Evolutionary conservation across 2,888 invertebrate species (phyloP).

Genomic region (Neuroscelio doddi): DNA sequence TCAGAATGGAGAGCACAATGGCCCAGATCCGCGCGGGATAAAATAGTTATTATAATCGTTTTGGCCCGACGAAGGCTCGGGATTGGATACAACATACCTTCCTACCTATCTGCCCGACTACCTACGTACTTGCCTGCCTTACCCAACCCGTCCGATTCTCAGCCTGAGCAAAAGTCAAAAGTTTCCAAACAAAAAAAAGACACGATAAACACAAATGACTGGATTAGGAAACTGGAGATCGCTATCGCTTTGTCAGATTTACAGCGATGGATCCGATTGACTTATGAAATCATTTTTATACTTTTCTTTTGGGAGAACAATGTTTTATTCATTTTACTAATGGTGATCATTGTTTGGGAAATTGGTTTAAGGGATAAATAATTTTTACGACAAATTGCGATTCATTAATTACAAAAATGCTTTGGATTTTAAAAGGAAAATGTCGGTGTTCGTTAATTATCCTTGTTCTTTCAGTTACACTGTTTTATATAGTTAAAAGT

Average conservation of each 20-base stretch:
- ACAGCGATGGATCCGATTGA: conserved; percentile 44
- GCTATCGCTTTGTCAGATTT: conserved; percentile 51
- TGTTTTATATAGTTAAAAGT: too few species aligned
- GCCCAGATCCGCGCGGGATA: conserved; percentile 71
- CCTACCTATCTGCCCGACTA: conserved; percentile 28
- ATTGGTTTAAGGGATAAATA: too few species aligned
- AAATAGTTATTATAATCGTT: conserved; percentile 72
- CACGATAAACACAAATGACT: conserved; percentile 57
- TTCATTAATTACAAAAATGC: too few species aligned
- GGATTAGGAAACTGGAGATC: conserved; percentile 60
- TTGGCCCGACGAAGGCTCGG: conserved; percentile 55
- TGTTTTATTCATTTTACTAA: too few species aligned
- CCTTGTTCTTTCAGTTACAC: too few species aligned
- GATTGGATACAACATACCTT: conserved; percentile 48
- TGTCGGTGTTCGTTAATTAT: too few species aligned
- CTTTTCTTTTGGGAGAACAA: too few species aligned
- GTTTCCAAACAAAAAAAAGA: conserved; percentile 46
- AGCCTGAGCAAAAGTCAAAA: conserved; percentile 34
- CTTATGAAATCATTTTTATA: conserved; percentile 30
- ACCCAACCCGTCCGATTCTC: conserved; percentile 26
- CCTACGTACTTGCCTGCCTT: conserved; percentile 28
- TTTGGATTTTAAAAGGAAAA: too few species aligned
- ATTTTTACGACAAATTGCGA: too few species aligned
- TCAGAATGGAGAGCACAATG: conserved; percentile 71
- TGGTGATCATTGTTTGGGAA: too few species aligned